Evolutionary conservation across 2,113 vertebrate genomes (phyloP).

Genomic region (Sander vitreus): DNA sequence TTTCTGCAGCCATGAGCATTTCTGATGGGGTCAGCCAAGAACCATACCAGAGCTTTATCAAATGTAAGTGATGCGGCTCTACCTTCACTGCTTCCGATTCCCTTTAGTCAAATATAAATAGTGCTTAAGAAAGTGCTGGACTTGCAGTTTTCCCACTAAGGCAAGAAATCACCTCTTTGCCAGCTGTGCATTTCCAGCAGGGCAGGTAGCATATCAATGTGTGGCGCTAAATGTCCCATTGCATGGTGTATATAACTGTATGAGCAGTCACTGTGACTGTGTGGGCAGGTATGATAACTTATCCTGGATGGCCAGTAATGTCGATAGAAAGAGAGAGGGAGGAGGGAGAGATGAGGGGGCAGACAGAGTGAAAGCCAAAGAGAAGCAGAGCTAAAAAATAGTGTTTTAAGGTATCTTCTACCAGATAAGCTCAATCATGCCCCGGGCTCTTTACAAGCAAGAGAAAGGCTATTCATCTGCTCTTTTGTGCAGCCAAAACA

Average conservation of each 20-base stretch:
- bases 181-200: conserved; percentile 56
- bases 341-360: neutral
- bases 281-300: conserved; percentile 54
- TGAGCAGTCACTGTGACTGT: conserved; percentile 31
- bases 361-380: conserved; percentile 37
- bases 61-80: conserved; percentile 40
- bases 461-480: conserved; percentile 52
- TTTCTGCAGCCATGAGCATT: conserved; percentile 41
- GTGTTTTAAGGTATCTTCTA: conserved; percentile 32
- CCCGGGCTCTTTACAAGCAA: conserved; percentile 37
- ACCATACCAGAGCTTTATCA: conserved; percentile 47
- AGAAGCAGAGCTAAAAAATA: conserved; percentile 29
- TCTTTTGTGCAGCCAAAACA: conserved; percentile 58
- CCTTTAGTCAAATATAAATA: conserved; percentile 52
- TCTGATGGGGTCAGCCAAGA: conserved; percentile 45
- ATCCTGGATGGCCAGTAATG: conserved; percentile 21
- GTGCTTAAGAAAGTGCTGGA: conserved; percentile 52
- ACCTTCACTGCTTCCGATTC: conserved; percentile 14
- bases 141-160: conserved; percentile 59
- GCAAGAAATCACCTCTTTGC: conserved; percentile 47
- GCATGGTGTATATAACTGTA: conserved; percentile 31
- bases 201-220: conserved; percentile 34
- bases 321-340: neutral
- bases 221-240: conserved; percentile 28
- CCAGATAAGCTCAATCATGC: conserved; percentile 48